Base-by-base conservation (phyloP, 2,888 invertebrate species). In the Tromatobia lineatoria region DNA sequence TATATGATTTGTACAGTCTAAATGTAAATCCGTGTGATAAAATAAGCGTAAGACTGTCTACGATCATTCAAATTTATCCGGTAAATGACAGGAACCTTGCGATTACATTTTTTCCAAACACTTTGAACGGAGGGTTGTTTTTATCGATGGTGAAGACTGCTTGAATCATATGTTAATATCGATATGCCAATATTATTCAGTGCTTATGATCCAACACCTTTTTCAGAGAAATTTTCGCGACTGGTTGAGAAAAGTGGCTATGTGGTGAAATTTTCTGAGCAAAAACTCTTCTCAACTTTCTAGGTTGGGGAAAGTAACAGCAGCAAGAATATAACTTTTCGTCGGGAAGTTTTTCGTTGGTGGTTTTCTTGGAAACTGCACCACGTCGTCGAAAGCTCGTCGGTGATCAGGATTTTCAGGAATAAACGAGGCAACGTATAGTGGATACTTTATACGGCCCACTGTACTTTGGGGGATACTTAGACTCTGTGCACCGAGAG, bases 361-460 rank as follows among this genome's bases (percentile, higher is more conserved):
- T 34, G 61, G 47, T 64, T 64, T 76, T 34, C 59, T 45, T 67
- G 29, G 75, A 50, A 23, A 52, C 25, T 70, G 64, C 59, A 34
- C 29, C 45, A 38, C 64, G 61, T 76, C 64, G 50, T 15, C 25
- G 67, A 67, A 67, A 67, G 23, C 54, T 70, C 18, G 61, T 20
- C 70, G 67, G 45, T 69, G 59, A 47, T 34, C 67, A 69, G 75
- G 80, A 69, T 82, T 83, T 82, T 50, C 38, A 61, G 78, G 70
- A 83, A 83, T 87, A 78, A 82, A 82, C 71, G 71, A 69, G 61
- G 67, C 66, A 76, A 85, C 77, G 79, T 85, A 80, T 54, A 52
- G 8, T 13, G 10, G 57, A 82, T 76, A 77, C 50, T 77, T 70
- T 66, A 25, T 57, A 20, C 13, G n/a, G 18, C 25, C 29, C 23